Evolutionary conservation across 2,113 vertebrate genomes (phyloP), one percentile per base, ranked within the genome.

Genomic region (Percina caprodes): DNA sequence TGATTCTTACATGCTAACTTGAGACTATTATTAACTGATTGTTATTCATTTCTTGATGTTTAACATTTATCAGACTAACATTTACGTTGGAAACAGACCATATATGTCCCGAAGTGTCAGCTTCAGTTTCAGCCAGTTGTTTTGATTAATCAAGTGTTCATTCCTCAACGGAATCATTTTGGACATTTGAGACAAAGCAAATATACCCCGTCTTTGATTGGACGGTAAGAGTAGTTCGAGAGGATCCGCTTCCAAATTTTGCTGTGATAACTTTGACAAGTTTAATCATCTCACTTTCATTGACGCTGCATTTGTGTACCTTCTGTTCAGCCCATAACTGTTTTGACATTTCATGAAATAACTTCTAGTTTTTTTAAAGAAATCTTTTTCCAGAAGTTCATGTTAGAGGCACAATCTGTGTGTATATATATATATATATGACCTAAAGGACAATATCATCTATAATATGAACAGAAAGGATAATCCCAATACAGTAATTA

Each of bases 81-180:
- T 92, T 92, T 89, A 59, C 72, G 79, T 93, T 92, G 91, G 90
- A 92, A 30, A 72, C 16, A 10, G 72, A 80, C 71, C 65, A 59
- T 82, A 14, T 68, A 16, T 66, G 59, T 86, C 74, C 82, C 78
- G 55, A 88, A 74, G 82, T 83, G 82, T 89, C 85, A 80, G 79
- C 69, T 92, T 87, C 71, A 86, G 86, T 92, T 89, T 88, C 90
- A 82, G 65, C 82, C 73, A 72, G 77, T 79, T 89, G 81, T 86
- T 93, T 94, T 86, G 88, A 93, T 94, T 93, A 92, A 95, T 94
- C 88, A 92, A 82, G 77, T 80, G 84, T 89, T 89, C 85, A 81
- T 90, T 92, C 91, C 80, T 90, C 77, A 76, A 92, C 88, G 86
- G 92, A 94, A 94, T 91, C 89, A 84, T 82, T 79, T 73, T 69